Conservation (phyloP, 2,113 vertebrate species). For the Brachypteracias leptosomus region DNA sequence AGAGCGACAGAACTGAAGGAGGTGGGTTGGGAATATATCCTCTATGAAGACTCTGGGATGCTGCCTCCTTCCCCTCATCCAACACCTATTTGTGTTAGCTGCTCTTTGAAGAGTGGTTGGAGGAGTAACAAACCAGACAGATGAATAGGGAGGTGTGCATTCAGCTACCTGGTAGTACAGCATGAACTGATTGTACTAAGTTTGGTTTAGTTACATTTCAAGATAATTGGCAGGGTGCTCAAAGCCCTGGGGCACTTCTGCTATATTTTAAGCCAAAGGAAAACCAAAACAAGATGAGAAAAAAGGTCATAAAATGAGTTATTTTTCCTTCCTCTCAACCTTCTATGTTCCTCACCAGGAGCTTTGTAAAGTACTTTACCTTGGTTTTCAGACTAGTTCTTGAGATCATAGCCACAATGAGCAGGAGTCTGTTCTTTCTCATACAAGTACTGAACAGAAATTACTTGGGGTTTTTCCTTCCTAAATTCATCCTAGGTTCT, state of each 20-base stretch:
- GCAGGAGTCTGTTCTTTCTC: neutral
- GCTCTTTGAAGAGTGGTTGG: neutral
- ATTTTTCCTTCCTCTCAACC: neutral
- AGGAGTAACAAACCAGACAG: neutral
- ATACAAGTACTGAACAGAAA: neutral
- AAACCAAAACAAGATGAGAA: neutral
- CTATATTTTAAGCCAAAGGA: neutral
- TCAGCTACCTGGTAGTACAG: neutral
- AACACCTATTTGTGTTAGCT: neutral
- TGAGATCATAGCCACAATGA: neutral
- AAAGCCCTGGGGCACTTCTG: neutral
- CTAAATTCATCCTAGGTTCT: neutral
- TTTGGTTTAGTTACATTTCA: neutral
- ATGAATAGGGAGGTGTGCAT: neutral
- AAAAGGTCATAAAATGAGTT: neutral
- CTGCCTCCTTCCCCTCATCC: neutral
- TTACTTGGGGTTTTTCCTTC: neutral
- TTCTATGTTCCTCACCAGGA: neutral
- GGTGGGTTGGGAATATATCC: neutral
- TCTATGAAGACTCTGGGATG: neutral
- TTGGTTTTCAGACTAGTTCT: neutral
- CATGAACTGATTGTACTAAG: neutral
- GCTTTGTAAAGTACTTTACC: neutral
- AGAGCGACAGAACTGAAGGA: neutral
- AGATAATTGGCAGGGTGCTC: neutral